Conservation (phyloP, 2,888 invertebrate genomes). For the Plemyria rubiginata region DNA sequence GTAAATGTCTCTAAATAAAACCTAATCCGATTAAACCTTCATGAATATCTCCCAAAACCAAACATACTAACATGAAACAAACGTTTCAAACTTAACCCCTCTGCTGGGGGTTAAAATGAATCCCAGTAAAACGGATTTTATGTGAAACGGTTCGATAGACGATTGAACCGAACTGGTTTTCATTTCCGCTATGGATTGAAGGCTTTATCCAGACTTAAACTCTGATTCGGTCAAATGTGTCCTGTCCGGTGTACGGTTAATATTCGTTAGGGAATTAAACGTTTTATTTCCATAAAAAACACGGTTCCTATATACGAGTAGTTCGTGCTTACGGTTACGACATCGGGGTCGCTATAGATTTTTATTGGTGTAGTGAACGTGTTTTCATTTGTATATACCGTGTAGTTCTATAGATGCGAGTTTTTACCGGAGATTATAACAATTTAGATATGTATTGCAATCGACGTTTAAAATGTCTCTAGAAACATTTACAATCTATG, state of each 20-base stretch:
- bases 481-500: slow-evolving; percentile 10
- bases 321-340: background rate
- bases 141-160: slow-evolving; percentile 42
- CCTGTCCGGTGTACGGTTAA: slow-evolving; percentile 45
- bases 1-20: slow-evolving; percentile 20
- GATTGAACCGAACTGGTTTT: slow-evolving; percentile 45
- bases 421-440: background rate
- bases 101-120: slow-evolving; percentile 34
- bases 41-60: slow-evolving; percentile 32
- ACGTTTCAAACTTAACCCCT: slow-evolving; percentile 38
- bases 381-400: slow-evolving; percentile 1
- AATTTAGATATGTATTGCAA: background rate
- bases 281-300: slow-evolving; percentile 49
- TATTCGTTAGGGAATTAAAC: slow-evolving; percentile 56
- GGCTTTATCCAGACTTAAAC: slow-evolving; percentile 41
- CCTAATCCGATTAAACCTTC: slow-evolving; percentile 35
- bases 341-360: background rate
- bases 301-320: background rate
- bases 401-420: slow-evolving; percentile 1
- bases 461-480: background rate
- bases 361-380: background rate
- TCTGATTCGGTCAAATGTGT: slow-evolving; percentile 51
- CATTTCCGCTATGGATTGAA: slow-evolving; percentile 51
- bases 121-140: slow-evolving; percentile 43
- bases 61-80: slow-evolving; percentile 37